Evolutionary conservation across 2,113 vertebrate species (phyloP).

Genomic region (Chamaea fasciata): DNA sequence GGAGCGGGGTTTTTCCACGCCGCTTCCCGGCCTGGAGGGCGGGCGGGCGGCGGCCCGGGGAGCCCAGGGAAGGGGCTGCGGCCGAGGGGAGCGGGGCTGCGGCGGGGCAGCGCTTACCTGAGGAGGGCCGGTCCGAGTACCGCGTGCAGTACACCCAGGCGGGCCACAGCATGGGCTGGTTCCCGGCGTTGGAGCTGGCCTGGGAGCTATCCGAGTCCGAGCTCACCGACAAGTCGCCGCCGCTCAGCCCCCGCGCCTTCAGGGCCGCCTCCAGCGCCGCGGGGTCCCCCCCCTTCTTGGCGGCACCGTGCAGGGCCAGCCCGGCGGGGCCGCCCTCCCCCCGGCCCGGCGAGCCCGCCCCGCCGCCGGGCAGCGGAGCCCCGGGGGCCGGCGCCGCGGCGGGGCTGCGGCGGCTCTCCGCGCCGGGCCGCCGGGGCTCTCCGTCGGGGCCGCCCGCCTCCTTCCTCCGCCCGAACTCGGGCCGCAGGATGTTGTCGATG

Average conservation of each 20-base stretch:
- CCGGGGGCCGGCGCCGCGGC: too few relatives aligned
- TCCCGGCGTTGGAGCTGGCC: conserved; percentile 79
- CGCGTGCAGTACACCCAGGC: conserved; percentile 99
- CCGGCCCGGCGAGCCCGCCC: neutral
- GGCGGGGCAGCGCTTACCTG: conserved; percentile 77
- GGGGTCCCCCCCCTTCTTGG: conserved; percentile 77
- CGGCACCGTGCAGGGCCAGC: conserved; percentile 68
- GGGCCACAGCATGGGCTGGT: conserved; percentile 93
- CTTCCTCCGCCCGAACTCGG: too few relatives aligned
- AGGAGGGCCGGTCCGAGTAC: conserved; percentile 96
- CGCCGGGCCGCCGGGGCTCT: too few relatives aligned
- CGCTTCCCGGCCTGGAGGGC: neutral
- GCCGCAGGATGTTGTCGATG: too few relatives aligned
- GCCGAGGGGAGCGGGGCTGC: neutral
- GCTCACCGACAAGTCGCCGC: conserved; percentile 89
- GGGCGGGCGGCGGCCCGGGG: too few relatives aligned
- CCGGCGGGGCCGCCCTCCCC: conserved; percentile 72
- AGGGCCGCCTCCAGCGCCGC: conserved; percentile 77
- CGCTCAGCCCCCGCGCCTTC: conserved; percentile 78
- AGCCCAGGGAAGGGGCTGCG: neutral
- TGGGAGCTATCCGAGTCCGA: conserved; percentile 97
- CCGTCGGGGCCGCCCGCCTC: too few relatives aligned
- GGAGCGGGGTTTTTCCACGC: neutral
- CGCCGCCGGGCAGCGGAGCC: too few relatives aligned
- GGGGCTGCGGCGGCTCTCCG: too few relatives aligned